phyloP scores from a whole-genome alignment of 2,888 invertebrate species.

The Ephialtes manifestator region DNA sequence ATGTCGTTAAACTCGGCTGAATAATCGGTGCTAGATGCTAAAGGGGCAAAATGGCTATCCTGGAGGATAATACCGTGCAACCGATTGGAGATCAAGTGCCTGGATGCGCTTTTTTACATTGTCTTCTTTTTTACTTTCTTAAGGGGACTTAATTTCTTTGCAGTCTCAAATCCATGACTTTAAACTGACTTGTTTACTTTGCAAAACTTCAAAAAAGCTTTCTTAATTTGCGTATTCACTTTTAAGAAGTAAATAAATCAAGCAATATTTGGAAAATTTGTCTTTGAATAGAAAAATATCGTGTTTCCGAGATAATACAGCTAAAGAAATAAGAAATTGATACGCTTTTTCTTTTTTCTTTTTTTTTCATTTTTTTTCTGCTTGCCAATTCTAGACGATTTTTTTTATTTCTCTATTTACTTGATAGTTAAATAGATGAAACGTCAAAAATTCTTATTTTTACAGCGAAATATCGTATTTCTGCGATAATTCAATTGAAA shows the following conservation, averaged over 20 bases:
- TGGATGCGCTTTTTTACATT: constrained; percentile 53
- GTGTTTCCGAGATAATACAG: too few relatives aligned
- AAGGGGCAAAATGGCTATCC: constrained; percentile 7
- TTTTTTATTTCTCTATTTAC: background rate
- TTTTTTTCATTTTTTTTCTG: too few relatives aligned
- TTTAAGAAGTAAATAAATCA: too few relatives aligned
- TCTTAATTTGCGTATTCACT: too few relatives aligned
- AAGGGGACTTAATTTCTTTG: background rate
- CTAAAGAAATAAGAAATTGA: too few relatives aligned
- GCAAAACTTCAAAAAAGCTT: too few relatives aligned
- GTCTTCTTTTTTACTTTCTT: constrained; percentile 45
- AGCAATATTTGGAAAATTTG: too few relatives aligned
- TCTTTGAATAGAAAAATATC: too few relatives aligned
- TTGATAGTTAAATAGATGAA: background rate
- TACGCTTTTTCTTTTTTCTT: background rate
- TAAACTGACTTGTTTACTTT: background rate
- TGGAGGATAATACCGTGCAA: constrained; percentile 31
- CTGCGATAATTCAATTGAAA: background rate
- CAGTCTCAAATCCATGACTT: background rate
- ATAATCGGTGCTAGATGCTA: constrained; percentile 32
- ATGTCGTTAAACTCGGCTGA: constrained; percentile 9
- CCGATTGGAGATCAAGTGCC: constrained; percentile 65
- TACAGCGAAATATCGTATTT: background rate
- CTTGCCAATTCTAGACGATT: background rate
- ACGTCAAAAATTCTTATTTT: background rate